A percentile compares a stretch with the other conserved stretches of the same genome.
Evolutionary conservation across 2,888 invertebrate genomes (phyloP).

Genomic region (Boloria selene): DNA sequence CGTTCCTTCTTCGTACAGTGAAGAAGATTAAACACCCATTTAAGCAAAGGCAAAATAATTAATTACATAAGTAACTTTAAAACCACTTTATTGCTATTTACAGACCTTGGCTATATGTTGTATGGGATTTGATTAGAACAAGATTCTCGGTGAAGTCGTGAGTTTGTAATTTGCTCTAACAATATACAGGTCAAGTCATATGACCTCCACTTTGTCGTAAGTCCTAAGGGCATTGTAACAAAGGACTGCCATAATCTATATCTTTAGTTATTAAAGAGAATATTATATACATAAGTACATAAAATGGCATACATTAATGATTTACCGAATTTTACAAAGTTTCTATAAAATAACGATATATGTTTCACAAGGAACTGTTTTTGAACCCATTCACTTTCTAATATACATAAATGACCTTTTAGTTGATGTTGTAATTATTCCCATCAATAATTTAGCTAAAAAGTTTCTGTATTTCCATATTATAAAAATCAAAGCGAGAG

Average conservation of each 20-base stretch:
- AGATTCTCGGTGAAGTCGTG: slow-evolving; percentile 37
- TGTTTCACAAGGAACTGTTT: slow-evolving; percentile 14
- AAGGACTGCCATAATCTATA: slow-evolving; percentile 13
- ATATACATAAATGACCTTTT: slow-evolving; percentile 11
- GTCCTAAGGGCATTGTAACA: slow-evolving; percentile 31
- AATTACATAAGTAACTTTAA: too few relatives aligned
- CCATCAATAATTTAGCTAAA: slow-evolving; percentile 1
- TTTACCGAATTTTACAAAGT: too few relatives aligned
- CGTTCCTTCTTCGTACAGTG: too few relatives aligned
- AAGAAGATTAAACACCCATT: too few relatives aligned
- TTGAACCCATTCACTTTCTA: slow-evolving; percentile 7
- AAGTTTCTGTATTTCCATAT: slow-evolving; percentile 1
- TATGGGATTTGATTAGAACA: slow-evolving; percentile 29
- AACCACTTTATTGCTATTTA: slow-evolving; percentile 2
- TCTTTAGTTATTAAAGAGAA: background rate
- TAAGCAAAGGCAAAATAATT: too few relatives aligned
- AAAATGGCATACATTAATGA: too few relatives aligned
- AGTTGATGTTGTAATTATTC: background rate
- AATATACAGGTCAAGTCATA: slow-evolving; percentile 35
- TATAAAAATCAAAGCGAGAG: background rate
- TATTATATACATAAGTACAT: background rate
- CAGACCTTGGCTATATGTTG: slow-evolving; percentile 25
- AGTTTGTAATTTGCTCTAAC: slow-evolving; percentile 38
- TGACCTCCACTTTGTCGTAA: slow-evolving; percentile 38
- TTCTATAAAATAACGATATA: background rate